Conservation (phyloP, 2,797 vertebrate species). For the Esox masquinongy region DNA sequence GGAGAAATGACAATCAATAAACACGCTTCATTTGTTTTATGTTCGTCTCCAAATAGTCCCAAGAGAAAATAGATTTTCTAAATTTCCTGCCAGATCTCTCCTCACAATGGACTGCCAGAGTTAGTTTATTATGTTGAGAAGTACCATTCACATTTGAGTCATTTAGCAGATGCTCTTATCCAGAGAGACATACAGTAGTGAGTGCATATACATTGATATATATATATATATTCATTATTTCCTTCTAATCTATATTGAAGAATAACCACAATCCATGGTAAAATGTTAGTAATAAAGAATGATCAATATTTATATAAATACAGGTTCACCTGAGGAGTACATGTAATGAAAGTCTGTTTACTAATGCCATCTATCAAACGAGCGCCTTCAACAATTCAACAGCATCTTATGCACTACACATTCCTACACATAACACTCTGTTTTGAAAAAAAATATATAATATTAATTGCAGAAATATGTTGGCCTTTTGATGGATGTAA, state of each 20-base stretch:
- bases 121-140: slow-evolving; percentile 21
- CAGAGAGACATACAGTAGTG: no score
- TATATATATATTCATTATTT: not conserved
- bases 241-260: not conserved
- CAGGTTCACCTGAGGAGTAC: no score
- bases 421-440: not conserved
- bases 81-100: slow-evolving; percentile 37
- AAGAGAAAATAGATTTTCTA: slow-evolving; percentile 66
- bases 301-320: no score
- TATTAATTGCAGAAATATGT: not conserved
- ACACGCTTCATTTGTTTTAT: slow-evolving; percentile 87
- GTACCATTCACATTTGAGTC: not conserved
- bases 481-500: not conserved
- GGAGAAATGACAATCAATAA: slow-evolving; percentile 81
- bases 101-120: slow-evolving; percentile 24
- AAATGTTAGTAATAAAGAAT: not conserved
- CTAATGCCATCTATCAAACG: not conserved
- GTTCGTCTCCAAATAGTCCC: slow-evolving; percentile 65
- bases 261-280: not conserved
- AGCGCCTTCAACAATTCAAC: not conserved
- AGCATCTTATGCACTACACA: not conserved
- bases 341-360: not conserved
- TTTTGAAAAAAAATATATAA: not conserved
- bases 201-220: no score
- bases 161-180: no score